phyloP scores from a whole-genome alignment of 2,113 vertebrate species.

The Corythornis vintsioides region DNA sequence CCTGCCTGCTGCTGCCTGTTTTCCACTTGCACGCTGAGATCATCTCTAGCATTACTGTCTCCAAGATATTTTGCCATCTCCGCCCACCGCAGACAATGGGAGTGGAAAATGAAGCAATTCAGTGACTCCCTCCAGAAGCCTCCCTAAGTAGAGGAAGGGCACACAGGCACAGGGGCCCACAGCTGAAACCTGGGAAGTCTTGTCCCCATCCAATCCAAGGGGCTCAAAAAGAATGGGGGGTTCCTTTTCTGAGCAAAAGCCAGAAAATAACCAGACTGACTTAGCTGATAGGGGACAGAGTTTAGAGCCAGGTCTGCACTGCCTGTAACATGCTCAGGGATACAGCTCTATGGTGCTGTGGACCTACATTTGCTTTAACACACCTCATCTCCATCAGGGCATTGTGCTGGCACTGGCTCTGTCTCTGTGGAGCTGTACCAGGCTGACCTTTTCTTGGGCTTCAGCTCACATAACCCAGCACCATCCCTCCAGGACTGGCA shows the following conservation, averaged over 20 bases:
- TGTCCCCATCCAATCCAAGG: not conserved
- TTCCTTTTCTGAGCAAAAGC: not conserved
- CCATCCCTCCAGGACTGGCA: not conserved
- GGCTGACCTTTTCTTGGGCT: not conserved
- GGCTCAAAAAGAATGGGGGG: rapidly evolving
- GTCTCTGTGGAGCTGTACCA: not conserved
- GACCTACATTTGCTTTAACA: not conserved
- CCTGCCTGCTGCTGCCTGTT: not conserved
- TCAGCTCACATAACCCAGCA: not conserved
- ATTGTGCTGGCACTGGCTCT: not conserved
- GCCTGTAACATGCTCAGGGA: not conserved
- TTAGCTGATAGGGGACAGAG: not conserved
- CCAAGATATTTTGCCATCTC: not conserved
- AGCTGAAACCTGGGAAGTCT: not conserved
- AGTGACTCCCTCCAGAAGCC: not conserved
- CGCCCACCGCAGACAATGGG: not conserved
- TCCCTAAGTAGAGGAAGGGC: not conserved
- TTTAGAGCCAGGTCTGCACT: not conserved
- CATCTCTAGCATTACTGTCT: not conserved
- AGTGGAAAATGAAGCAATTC: not conserved
- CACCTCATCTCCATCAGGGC: not conserved
- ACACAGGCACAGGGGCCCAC: not conserved
- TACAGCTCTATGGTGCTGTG: not conserved
- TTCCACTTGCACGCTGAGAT: not conserved
- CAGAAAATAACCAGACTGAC: not conserved